A percentile compares a stretch with the other conserved stretches of the same genome.
phyloP scores from a whole-genome alignment of 2,888 invertebrate genomes.

The Spodoptera picta region DNA sequence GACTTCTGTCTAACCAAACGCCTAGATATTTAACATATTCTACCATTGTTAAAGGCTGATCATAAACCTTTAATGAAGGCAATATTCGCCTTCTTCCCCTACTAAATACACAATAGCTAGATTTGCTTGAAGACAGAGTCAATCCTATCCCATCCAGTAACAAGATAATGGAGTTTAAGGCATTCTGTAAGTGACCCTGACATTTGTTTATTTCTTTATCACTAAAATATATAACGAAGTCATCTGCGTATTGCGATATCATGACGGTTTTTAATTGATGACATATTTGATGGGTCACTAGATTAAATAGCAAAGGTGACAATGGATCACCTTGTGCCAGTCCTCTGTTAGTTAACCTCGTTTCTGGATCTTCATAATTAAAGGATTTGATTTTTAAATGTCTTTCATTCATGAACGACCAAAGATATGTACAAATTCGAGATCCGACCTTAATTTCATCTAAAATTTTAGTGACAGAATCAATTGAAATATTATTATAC shows the following conservation, averaged over 20 bases:
- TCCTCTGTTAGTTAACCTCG: background rate
- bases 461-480: no score
- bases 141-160: slow-evolving; percentile 7
- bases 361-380: background rate
- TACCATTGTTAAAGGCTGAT: background rate
- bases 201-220: background rate
- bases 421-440: background rate
- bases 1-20: background rate
- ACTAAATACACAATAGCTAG: background rate
- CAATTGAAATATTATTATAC: no score
- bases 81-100: background rate
- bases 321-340: background rate
- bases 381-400: background rate
- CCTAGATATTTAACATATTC: slow-evolving; percentile 1
- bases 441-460: background rate
- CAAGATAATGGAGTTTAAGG: background rate
- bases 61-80: background rate
- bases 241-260: slow-evolving; percentile 1
- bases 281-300: background rate
- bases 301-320: background rate
- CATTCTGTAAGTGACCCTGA: background rate
- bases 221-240: background rate
- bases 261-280: background rate
- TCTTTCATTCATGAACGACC: background rate
- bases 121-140: background rate